A percentile compares a stretch with the other conserved stretches of the same genome.
These are phyloP conservation scores for Troglohyphantes excavatus DNA, from an alignment of 2,888 invertebrate species.

Conservation along the genomic window DNA sequence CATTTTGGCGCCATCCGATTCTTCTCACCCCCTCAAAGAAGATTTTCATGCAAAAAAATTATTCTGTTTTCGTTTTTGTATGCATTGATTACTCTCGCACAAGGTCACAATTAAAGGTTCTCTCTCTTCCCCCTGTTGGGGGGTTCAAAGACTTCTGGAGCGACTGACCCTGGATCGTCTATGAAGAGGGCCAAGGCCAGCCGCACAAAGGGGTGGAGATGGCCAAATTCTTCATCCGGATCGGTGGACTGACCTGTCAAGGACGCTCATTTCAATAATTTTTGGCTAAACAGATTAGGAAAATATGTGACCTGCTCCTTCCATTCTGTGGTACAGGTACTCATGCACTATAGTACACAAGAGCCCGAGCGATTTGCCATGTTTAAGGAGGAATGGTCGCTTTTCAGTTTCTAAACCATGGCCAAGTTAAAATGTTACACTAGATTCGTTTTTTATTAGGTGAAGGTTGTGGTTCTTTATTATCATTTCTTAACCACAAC, in stretches of 20 bases:
- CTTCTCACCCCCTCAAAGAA: slow-evolving; percentile 5
- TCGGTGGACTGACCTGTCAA: slow-evolving; percentile 60
- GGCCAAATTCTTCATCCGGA: slow-evolving; percentile 59
- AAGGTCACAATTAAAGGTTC: slow-evolving; percentile 51
- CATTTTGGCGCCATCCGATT: neutral
- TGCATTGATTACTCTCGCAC: slow-evolving; percentile 41
- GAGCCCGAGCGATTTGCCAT: too few species aligned
- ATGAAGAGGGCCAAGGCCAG: slow-evolving; percentile 53
- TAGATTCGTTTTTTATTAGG: too few species aligned
- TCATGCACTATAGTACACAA: too few species aligned
- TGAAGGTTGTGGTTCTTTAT: too few species aligned
- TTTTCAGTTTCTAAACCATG: too few species aligned
- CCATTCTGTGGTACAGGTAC: neutral
- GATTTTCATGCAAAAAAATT: neutral
- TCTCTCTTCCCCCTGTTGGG: neutral
- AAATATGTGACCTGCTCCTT: neutral
- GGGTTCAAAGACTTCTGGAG: slow-evolving; percentile 54
- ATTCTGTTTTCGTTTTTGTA: slow-evolving; percentile 20
- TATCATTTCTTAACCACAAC: too few species aligned
- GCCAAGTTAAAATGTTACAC: too few species aligned
- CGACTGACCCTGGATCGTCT: slow-evolving; percentile 48
- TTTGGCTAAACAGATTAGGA: slow-evolving; percentile 25
- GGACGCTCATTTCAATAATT: slow-evolving; percentile 36
- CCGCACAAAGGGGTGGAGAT: slow-evolving; percentile 49
- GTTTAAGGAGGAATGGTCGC: too few species aligned